phyloP scores from a whole-genome alignment of 2,113 vertebrate genomes.

The Ellobius talpinus region DNA sequence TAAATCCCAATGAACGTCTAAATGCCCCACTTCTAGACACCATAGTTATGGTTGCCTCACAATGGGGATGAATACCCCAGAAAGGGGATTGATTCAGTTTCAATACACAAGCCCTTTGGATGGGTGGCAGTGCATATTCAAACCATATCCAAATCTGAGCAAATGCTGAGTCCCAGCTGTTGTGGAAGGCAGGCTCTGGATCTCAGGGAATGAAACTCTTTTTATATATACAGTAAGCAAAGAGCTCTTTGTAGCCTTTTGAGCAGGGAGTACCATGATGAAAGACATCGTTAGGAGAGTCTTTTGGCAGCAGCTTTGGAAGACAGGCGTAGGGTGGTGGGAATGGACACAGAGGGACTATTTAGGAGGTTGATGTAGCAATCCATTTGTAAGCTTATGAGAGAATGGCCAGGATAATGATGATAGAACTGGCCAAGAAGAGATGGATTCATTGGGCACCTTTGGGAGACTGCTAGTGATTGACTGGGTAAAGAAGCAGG shows the following conservation, averaged over 20 bases:
- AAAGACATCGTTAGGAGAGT: slow-evolving; percentile 72
- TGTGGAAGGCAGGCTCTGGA: slow-evolving; percentile 52
- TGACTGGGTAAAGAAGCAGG: neutral
- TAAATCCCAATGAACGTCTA: neutral
- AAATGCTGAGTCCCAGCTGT: neutral
- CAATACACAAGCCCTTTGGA: neutral
- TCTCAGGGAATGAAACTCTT: slow-evolving; percentile 25
- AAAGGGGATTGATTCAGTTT: neutral
- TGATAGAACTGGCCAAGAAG: slow-evolving; percentile 5
- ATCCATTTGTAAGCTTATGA: neutral
- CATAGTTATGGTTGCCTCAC: neutral
- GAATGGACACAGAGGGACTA: neutral
- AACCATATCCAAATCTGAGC: neutral
- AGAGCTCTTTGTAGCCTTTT: slow-evolving; percentile 51
- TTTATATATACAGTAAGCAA: slow-evolving; percentile 51
- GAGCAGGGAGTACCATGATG: slow-evolving; percentile 66
- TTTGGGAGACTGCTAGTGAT: slow-evolving; percentile 11
- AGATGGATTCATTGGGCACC: slow-evolving; percentile 24
- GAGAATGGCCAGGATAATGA: neutral
- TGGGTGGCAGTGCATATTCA: neutral
- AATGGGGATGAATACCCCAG: neutral
- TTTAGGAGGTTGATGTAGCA: slow-evolving; percentile 39
- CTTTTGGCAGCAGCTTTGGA: slow-evolving; percentile 62
- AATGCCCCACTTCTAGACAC: neutral
- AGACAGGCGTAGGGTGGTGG: slow-evolving; percentile 15